phyloP scores from a whole-genome alignment of 2,113 vertebrate species.

The Cyanistes caeruleus region DNA sequence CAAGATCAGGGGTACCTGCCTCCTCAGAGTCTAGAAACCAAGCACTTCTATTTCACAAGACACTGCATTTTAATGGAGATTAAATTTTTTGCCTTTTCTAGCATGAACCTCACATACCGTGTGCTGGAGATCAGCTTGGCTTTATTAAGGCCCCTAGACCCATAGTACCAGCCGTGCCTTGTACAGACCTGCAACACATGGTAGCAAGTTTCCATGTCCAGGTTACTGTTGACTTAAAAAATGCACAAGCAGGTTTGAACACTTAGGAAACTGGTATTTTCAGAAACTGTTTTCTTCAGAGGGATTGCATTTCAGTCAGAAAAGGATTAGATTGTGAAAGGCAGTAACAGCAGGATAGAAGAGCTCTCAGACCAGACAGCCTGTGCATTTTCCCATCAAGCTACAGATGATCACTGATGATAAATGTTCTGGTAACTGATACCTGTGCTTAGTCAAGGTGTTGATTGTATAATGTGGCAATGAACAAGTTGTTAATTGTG shows the following conservation, averaged over 20 bases:
- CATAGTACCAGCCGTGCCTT: not conserved
- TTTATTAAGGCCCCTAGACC: not conserved
- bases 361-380: not conserved
- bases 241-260: not conserved
- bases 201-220: not conserved
- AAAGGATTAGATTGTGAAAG: not conserved
- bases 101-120: not conserved
- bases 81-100: not conserved
- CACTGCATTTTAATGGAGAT: not conserved
- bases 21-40: not conserved
- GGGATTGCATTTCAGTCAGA: not conserved
- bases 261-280: not conserved
- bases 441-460: not conserved
- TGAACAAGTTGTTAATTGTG: not conserved
- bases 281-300: not conserved
- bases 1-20: not conserved
- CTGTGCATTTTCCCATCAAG: not conserved
- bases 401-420: not conserved
- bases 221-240: not conserved
- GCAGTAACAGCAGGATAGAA: not conserved
- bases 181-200: rapidly evolving
- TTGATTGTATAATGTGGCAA: not conserved
- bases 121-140: not conserved
- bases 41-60: not conserved
- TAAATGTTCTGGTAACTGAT: not conserved